These are phyloP conservation scores for Leptinotarsa haldemani DNA, from an alignment of 2,888 invertebrate species.

Conservation along the genomic window DNA sequence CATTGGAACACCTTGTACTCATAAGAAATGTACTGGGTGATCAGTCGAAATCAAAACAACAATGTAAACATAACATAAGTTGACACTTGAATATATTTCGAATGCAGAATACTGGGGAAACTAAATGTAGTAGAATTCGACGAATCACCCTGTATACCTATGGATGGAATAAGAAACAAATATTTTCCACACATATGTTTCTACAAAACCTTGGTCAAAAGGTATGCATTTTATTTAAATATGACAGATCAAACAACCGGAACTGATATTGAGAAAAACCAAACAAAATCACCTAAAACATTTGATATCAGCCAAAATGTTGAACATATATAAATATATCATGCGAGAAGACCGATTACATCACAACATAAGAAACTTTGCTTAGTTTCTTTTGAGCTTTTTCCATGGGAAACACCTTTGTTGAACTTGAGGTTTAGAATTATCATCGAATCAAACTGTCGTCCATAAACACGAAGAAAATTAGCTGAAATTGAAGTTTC, in stretches of 20 bases:
- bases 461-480: too few species aligned
- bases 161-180: slow-evolving; percentile 18
- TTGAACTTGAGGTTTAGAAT: too few species aligned
- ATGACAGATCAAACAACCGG: not conserved
- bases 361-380: too few species aligned
- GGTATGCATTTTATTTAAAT: slow-evolving; percentile 28
- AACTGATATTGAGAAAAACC: not conserved
- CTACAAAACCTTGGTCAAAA: slow-evolving; percentile 42
- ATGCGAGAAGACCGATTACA: too few species aligned
- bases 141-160: slow-evolving; percentile 17
- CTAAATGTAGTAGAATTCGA: not conserved
- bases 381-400: too few species aligned
- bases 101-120: not conserved
- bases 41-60: not conserved
- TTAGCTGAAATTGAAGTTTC: too few species aligned
- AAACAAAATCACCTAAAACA: not conserved
- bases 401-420: too few species aligned
- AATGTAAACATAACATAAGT: not conserved
- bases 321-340: not conserved
- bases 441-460: too few species aligned
- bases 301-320: not conserved
- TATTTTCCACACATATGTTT: slow-evolving; percentile 22
- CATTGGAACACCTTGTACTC: slow-evolving; percentile 3
- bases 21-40: slow-evolving; percentile 13
- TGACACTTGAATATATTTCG: not conserved